Conservation (phyloP, 2,797 vertebrate genomes). For the Sebastes steindachneri region DNA sequence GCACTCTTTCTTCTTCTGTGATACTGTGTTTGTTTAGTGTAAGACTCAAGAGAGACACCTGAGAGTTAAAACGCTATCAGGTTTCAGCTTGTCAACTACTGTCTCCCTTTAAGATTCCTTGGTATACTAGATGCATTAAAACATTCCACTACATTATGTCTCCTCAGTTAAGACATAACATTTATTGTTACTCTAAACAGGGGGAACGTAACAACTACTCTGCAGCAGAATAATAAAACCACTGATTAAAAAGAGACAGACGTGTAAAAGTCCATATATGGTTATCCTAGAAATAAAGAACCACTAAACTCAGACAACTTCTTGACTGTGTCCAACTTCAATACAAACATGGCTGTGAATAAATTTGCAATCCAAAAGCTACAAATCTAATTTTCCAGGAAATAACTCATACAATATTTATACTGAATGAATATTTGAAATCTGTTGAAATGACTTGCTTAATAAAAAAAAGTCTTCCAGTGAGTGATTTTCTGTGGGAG, state of each 20-base stretch:
- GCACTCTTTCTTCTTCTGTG: neutral
- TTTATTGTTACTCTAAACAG: too few relatives aligned
- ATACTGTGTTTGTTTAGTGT: constrained; percentile 5
- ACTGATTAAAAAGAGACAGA: constrained; percentile 3
- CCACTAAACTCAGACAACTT: neutral
- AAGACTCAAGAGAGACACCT: constrained; percentile 21
- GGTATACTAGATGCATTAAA: neutral
- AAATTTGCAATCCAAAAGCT: neutral
- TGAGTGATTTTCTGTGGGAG: neutral
- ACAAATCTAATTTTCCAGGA: constrained; percentile 1
- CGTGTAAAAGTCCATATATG: neutral
- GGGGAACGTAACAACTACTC: neutral
- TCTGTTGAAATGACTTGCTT: constrained; percentile 8
- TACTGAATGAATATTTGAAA: constrained; percentile 38
- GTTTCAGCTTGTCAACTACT: constrained; percentile 15
- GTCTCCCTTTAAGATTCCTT: neutral
- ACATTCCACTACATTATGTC: neutral
- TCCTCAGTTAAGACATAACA: neutral
- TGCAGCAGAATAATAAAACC: neutral
- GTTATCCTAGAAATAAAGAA: neutral
- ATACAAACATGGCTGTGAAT: neutral
- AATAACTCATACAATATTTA: constrained; percentile 34
- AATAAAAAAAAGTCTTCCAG: constrained; percentile 6
- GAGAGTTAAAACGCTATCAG: constrained; percentile 25
- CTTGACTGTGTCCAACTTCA: neutral